Conservation (phyloP, 2,888 invertebrate genomes). For the Acrobasis repandana region DNA sequence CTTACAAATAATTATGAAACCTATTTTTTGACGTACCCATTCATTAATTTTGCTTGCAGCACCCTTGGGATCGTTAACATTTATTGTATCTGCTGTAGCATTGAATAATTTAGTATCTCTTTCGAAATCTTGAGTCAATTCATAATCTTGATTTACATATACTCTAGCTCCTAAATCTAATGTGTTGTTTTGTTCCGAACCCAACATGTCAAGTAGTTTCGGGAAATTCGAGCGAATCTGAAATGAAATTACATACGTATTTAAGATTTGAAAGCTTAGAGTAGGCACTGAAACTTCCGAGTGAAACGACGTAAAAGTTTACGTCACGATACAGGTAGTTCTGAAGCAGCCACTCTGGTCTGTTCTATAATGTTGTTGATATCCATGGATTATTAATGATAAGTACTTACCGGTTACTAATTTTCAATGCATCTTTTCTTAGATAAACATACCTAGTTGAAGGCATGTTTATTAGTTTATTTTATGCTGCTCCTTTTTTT, state of each 20-base stretch:
- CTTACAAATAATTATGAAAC: too few relatives aligned
- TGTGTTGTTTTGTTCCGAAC: conserved; percentile 19
- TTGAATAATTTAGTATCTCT: conserved; percentile 23
- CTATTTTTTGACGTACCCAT: conserved; percentile 24
- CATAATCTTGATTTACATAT: conserved; percentile 27
- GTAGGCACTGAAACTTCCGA: too few relatives aligned
- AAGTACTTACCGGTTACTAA: too few relatives aligned
- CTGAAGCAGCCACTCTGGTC: too few relatives aligned
- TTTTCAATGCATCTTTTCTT: too few relatives aligned
- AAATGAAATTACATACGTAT: neutral
- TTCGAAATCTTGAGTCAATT: conserved; percentile 23
- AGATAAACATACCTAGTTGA: neutral
- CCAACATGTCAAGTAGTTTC: conserved; percentile 13
- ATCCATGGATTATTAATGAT: too few relatives aligned
- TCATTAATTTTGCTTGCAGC: conserved; percentile 28
- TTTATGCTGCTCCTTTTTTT: neutral
- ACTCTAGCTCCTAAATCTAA: conserved; percentile 26
- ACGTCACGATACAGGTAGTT: too few relatives aligned
- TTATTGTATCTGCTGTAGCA: conserved; percentile 22
- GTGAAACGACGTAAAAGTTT: too few relatives aligned
- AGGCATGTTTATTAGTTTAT: neutral
- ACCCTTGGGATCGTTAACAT: conserved; percentile 21
- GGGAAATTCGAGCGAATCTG: conserved; percentile 28
- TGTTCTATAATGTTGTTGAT: too few relatives aligned
- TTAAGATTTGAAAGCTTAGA: too few relatives aligned